Percentiles rank a stretch among this genome's conserved stretches.
Conservation (phyloP, 30 jellyfish, hydroid and myxozoan species). For the Hydractinia symbiolongicarpus region DNA sequence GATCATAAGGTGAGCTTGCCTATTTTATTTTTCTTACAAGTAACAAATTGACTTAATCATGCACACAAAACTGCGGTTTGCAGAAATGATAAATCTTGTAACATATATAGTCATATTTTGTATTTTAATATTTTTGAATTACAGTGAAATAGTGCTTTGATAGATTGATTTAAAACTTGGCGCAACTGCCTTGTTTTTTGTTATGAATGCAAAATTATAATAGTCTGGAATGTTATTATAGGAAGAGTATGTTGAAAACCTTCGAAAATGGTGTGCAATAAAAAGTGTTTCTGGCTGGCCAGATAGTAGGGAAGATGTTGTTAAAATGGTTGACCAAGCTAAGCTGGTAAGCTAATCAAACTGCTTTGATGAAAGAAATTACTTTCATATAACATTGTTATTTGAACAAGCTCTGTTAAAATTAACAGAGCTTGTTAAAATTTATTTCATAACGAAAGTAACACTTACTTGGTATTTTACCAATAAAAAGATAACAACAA, state of each 20-base stretch:
- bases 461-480: too few relatives aligned
- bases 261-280: slow-evolving; percentile 74
- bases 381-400: background rate
- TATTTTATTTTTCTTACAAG: too few relatives aligned
- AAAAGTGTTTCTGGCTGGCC: slow-evolving; percentile 93
- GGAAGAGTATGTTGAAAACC: slow-evolving; percentile 39
- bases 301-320: slow-evolving; percentile 47
- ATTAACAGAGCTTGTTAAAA: too few relatives aligned
- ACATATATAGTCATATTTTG: too few relatives aligned
- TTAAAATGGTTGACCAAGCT: slow-evolving; percentile 57
- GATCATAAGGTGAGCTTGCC: too few relatives aligned
- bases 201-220: background rate
- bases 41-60: too few relatives aligned
- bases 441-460: too few relatives aligned
- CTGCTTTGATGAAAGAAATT: background rate
- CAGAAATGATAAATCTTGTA: too few relatives aligned
- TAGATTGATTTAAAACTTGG: background rate
- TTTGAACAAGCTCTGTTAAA: background rate
- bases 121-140: too few relatives aligned
- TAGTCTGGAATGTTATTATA: background rate
- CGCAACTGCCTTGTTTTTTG: background rate
- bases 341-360: slow-evolving; percentile 42
- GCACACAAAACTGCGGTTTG: too few relatives aligned
- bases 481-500: too few relatives aligned
- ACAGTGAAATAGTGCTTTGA: background rate